These are phyloP conservation scores for Hemibagrus guttatus DNA, from an alignment of 2,797 vertebrate genomes.

Conservation along the genomic window DNA sequence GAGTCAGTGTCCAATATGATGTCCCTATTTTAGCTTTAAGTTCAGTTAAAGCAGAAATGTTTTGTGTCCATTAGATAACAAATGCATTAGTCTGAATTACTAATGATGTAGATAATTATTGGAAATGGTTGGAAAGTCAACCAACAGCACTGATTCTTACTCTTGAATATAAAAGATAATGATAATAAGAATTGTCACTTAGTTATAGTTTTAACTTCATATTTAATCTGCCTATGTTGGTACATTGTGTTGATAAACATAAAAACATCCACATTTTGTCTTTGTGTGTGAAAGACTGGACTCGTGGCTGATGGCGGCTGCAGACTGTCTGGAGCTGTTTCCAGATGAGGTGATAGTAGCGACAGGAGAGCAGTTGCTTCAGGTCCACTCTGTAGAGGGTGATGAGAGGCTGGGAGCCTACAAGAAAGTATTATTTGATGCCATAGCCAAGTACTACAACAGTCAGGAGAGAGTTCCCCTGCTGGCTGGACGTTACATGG, in stretches of 20 bases:
- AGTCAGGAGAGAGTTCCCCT: slow-evolving; percentile 78
- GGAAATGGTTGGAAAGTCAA: background rate
- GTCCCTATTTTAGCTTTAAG: background rate
- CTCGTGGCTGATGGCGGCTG: slow-evolving; percentile 79
- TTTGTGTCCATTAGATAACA: background rate
- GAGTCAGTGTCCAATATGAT: slow-evolving; percentile 70
- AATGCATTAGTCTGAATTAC: background rate
- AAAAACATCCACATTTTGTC: background rate
- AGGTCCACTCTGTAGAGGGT: slow-evolving; percentile 56
- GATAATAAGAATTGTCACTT: background rate
- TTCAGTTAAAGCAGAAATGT: background rate
- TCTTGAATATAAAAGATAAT: background rate
- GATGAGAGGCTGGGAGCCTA: slow-evolving; percentile 60
- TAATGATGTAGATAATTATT: background rate
- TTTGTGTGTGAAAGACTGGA: slow-evolving; percentile 70
- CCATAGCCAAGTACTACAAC: slow-evolving; percentile 82
- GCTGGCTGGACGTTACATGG: slow-evolving; percentile 75
- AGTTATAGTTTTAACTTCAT: background rate
- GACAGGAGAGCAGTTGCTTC: slow-evolving; percentile 79
- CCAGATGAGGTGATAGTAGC: slow-evolving; percentile 82
- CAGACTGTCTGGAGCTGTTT: slow-evolving; percentile 87
- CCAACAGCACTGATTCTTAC: background rate
- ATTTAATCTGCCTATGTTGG: background rate
- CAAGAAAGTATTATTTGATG: slow-evolving; percentile 85
- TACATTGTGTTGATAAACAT: background rate